A percentile compares a stretch with the other conserved stretches of the same genome.
phyloP scores from a whole-genome alignment of 2,113 vertebrate genomes.

The Galemys pyrenaicus region DNA sequence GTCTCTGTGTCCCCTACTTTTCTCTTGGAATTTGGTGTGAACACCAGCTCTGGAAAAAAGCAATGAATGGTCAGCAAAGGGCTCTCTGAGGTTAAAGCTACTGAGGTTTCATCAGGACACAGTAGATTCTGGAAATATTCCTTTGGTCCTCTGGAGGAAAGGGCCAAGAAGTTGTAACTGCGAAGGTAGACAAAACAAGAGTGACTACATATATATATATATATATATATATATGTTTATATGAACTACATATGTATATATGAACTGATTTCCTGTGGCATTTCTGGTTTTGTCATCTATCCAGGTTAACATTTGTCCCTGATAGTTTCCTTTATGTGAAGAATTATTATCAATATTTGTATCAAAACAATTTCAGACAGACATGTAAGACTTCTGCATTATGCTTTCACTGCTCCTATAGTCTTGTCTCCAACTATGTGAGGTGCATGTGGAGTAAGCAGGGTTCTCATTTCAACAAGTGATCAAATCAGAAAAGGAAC shows the following conservation, averaged over 20 bases:
- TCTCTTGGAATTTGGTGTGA: not conserved
- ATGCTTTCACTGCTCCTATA: not conserved
- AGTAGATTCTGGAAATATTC: not conserved
- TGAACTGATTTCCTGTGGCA: not conserved
- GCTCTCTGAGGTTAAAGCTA: not conserved
- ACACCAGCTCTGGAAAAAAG: not conserved
- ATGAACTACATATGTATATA: not conserved
- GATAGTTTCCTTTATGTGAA: not conserved
- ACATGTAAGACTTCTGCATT: not conserved
- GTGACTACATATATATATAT: not conserved
- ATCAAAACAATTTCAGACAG: not conserved
- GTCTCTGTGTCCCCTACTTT: not conserved
- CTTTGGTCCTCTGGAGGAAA: not conserved
- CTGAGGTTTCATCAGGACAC: not conserved
- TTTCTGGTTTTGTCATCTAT: not conserved
- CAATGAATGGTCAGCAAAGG: not conserved
- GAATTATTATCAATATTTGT: not conserved
- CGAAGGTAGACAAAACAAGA: not conserved
- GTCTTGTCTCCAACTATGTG: not conserved
- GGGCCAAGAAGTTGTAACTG: not conserved
- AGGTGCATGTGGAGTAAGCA: not conserved
- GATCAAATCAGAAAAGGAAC: not conserved
- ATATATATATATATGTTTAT: no score
- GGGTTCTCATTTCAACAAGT: slow-evolving; percentile 11
- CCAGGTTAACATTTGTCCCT: not conserved